A percentile compares a stretch with the other conserved stretches of the same genome.
phyloP scores from a whole-genome alignment of 2,888 invertebrate species.

The Leucoma salicis region DNA sequence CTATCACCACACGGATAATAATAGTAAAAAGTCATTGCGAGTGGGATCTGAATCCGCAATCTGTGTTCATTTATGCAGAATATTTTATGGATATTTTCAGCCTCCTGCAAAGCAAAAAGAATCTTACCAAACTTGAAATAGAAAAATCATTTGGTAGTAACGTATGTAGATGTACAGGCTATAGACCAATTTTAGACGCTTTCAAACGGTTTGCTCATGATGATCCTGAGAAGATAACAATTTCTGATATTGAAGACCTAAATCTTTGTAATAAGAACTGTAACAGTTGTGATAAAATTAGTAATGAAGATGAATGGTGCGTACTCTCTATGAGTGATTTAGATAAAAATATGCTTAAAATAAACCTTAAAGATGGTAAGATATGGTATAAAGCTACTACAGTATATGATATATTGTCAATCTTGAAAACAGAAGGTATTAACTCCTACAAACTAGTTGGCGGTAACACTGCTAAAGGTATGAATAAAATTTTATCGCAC shows the following conservation, averaged over 20 bases:
- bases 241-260: conserved; percentile 72
- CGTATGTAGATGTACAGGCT: conserved; percentile 91
- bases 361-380: conserved; percentile 45
- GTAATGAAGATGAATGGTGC: conserved; percentile 37
- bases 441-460: conserved; percentile 84
- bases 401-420: conserved; percentile 72
- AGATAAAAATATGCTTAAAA: conserved; percentile 47
- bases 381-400: conserved; percentile 79
- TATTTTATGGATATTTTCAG: conserved; percentile 17
- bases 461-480: conserved; percentile 88
- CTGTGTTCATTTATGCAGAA: too few species aligned
- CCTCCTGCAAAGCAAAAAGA: conserved; percentile 19
- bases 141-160: conserved; percentile 89
- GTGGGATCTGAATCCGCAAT: too few species aligned
- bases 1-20: too few species aligned
- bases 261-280: conserved; percentile 37
- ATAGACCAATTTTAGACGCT: conserved; percentile 88
- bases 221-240: conserved; percentile 66
- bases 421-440: conserved; percentile 64
- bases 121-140: conserved; percentile 68
- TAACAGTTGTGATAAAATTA: conserved; percentile 53
- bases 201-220: conserved; percentile 88
- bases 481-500: background rate
- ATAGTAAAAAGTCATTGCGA: too few species aligned
- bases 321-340: conserved; percentile 21